Base-by-base conservation (phyloP, 2,797 vertebrate species). In the Arremon aurantiirostris region DNA sequence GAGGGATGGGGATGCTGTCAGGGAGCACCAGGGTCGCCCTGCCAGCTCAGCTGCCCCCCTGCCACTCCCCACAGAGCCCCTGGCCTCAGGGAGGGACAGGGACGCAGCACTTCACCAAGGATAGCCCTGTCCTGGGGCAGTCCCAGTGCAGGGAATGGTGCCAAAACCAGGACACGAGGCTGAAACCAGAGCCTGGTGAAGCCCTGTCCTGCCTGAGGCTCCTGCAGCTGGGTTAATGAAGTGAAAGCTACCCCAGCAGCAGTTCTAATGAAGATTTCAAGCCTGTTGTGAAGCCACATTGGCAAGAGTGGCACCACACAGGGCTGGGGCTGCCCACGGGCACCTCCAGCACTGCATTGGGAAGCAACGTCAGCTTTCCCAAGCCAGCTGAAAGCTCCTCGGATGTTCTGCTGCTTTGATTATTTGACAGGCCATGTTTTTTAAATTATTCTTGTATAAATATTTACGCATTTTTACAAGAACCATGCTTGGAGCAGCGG, bases 391-490 rank as follows among this genome's bases (percentile, higher is more conserved):
- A 95, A 96, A 94, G 89, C 80, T 77, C 85, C 77, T 93, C 28
- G 2, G 93, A 95, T 83, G 82, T 82, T 93, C 91, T 88, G 85
- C 77, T 57, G 81, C 96, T 97, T 94, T 96, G 93, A 96, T 96
- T 97, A 93, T 93, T 95, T 95, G 95, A 95, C 96, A 94, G 92
- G 24, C 44, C 95, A 96, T 92, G 95, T 91, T 97, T 97, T 97
- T 97, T 86, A 70, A 95, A 97, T 97, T 95, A 97, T 81, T 93
- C 91, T 97, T 91, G 77, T 96, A 80, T 97, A 97, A 97, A 97
- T 97, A 97, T 97, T 97, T 97, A 97, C 8, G 22, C 37, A 4
- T 96, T 97, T 97, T 97, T 97, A 96, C 89, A 96, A 97, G 96
- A 97, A 89, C 93, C 97, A 96, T 91, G 93, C 93, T 97, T 90